Base-by-base conservation (phyloP, 1,140 invertebrate genomes). In the Euura saliciscinereae region DNA sequence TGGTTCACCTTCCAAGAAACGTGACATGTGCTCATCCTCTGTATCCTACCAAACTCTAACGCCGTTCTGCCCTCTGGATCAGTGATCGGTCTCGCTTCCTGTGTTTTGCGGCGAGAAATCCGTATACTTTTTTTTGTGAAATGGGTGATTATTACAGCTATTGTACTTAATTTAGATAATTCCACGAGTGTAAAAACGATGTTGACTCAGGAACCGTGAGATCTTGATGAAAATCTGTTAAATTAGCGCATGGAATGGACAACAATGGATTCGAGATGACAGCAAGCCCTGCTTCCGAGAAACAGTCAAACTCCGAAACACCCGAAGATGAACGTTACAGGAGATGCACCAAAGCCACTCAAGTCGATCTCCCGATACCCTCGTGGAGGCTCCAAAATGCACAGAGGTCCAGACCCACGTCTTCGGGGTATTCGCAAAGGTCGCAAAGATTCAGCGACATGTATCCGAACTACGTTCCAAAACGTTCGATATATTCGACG, bases 281-380 rank as follows among this genome's bases (percentile, higher is more conserved):
- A 68, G 13, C n/a, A 65, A 67, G 13, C 68, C 3, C 10, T 68
- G 3, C 4, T 44, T 28, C 28, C 28, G 28, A 66, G 45, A 7
- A 66, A 73, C 2, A 5, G 75, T 75, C 2, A 74, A 78, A 8
- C 68, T n/a, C 6, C 59, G 69, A 2, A 67, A 5, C 13, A 11
- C 13, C 51, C 10, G 51, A 59, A 59, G 51, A 59, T 6, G 51
- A 59, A n/a, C 51, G 10, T 59, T 59, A 59, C 51, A 59, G 65
- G 42, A 82, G 71, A 66, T 80, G 71, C 2, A 78, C 78, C 64
- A 86, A 85, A 72, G 83, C 78, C 5, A 86, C 85, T 4, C 83
- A 85, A 68, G 84, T 78, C 2, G 85, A 85, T 67, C 66, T 83
- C 45, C 73, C 79, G 1, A 77, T 78, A 45, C 73, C 73, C 3